A percentile compares a stretch with the other conserved stretches of the same genome.
These are phyloP conservation scores for Aromia moschata DNA, from an alignment of 2,888 invertebrate genomes.

Conservation along the genomic window DNA sequence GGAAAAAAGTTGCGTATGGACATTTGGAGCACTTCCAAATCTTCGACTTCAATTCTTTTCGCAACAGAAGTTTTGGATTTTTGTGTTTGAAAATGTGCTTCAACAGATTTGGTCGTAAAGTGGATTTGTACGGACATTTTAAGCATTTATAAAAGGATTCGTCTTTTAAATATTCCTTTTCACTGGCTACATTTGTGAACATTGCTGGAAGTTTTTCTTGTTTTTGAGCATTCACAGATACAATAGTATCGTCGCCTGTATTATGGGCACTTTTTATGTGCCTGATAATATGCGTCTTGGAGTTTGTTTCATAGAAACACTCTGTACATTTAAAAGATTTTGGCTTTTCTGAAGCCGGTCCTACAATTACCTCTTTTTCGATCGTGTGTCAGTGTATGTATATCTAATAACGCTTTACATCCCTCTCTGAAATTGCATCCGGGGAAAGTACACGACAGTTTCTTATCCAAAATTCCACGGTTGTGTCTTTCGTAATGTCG, in stretches of 20 bases:
- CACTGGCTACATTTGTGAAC: not conserved
- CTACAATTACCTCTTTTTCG: not conserved
- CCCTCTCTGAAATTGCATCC: slow-evolving; percentile 19
- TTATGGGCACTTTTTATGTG: slow-evolving; percentile 29
- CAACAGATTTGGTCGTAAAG: slow-evolving; percentile 21
- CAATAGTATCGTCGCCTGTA: slow-evolving; percentile 11
- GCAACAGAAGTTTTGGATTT: not conserved
- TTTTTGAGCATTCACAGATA: slow-evolving; percentile 3
- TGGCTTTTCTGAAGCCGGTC: not conserved
- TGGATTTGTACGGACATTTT: slow-evolving; percentile 30
- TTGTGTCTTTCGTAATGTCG: slow-evolving; percentile 31
- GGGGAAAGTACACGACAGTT: slow-evolving; percentile 17
- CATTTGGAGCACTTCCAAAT: slow-evolving; percentile 24
- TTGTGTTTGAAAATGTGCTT: slow-evolving; percentile 28
- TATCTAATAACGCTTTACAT: slow-evolving; percentile 13
- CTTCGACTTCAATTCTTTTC: not conserved
- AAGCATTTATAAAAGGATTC: slow-evolving; percentile 26
- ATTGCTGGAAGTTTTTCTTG: not conserved
- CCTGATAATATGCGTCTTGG: slow-evolving; percentile 24
- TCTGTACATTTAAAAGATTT: slow-evolving; percentile 30
- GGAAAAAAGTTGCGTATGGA: slow-evolving; percentile 23
- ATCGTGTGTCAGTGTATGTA: slow-evolving; percentile 17
- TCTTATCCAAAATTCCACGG: slow-evolving; percentile 7
- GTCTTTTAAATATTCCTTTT: not conserved
- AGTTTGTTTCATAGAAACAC: slow-evolving; percentile 29